phyloP scores from a whole-genome alignment of 2,113 vertebrate species.

The Melanocharis versteri region DNA sequence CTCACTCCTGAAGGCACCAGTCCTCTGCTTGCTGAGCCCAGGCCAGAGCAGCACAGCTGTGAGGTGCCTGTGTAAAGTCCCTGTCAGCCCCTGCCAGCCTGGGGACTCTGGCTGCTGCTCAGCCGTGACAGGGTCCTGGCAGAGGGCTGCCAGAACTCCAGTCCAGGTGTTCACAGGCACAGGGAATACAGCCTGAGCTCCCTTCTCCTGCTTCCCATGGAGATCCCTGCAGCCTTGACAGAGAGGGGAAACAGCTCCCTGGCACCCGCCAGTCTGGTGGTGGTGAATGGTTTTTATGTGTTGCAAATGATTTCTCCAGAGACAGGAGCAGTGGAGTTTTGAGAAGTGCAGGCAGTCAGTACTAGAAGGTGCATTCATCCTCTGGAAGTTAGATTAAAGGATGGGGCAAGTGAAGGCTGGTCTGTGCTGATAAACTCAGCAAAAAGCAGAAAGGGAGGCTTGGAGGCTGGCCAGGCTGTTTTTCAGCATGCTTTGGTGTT shows the following conservation, averaged over 20 bases:
- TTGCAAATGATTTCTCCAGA: neutral
- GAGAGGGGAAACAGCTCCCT: neutral
- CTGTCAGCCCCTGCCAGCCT: neutral
- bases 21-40: neutral
- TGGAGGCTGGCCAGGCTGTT: neutral
- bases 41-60: neutral
- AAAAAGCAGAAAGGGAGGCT: neutral
- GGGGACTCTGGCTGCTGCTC: neutral
- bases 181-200: neutral
- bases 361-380: neutral
- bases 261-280: neutral
- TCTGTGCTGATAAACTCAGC: neutral
- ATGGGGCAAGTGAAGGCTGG: neutral
- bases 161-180: neutral
- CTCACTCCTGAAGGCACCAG: neutral
- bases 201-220: accelerated
- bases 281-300: neutral
- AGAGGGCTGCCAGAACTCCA: neutral
- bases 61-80: neutral
- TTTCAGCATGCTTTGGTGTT: neutral
- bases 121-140: neutral
- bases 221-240: neutral
- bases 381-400: neutral
- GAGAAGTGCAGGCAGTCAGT: neutral
- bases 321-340: neutral